Base-by-base conservation (phyloP, 2,113 vertebrate species). In the Eudyptes chrysolophus region DNA sequence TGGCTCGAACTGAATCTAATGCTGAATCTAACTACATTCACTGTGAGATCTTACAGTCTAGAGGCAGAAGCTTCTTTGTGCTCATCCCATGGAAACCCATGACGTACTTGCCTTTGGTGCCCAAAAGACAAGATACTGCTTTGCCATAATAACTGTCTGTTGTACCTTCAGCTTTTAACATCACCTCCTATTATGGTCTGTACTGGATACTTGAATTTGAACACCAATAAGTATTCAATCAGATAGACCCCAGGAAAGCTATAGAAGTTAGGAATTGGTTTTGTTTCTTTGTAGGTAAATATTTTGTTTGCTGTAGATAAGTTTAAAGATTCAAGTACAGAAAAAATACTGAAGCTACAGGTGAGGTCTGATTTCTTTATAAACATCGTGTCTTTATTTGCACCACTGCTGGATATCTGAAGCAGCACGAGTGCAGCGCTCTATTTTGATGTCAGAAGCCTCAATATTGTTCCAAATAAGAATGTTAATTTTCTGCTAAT, bases 101-200 rank as follows among this genome's bases (percentile, higher is more conserved):
- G 4, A 29, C 1, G 1, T 38, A 15, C 13, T 54, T 9, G 1
- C 44, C 40, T 10, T 2, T 34, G 16, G 9, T 60, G 52, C 34
- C 52, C 44, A 26, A 52, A 84, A 79, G 2, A 7, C 54, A 58
- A 51, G 38, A 5, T 15, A 9, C 0, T 74, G 29, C 36, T 65
- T 83, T 74, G 55, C 64, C 5, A 3, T 66, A 26, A 32, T 13
- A 29, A 76, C 20, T 76, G 4, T 14, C 12, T 18, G 0, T 30
- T 10, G 24, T 55, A 24, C 32, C 51, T 87, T 69, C 36, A 46
- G 4, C 49, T 77, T 44, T 24, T 26, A 18, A 27, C 55, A 29
- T 86, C 48, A 62, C 34, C 38, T n/a, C 66, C 58, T 92, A 0
- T 55, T 76, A 16, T 1, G 12, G 11, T 62, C 38, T 61, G 32